These are phyloP conservation scores for Lysandra bellargus DNA, from an alignment of 2,888 invertebrate species.

Conservation along the genomic window DNA sequence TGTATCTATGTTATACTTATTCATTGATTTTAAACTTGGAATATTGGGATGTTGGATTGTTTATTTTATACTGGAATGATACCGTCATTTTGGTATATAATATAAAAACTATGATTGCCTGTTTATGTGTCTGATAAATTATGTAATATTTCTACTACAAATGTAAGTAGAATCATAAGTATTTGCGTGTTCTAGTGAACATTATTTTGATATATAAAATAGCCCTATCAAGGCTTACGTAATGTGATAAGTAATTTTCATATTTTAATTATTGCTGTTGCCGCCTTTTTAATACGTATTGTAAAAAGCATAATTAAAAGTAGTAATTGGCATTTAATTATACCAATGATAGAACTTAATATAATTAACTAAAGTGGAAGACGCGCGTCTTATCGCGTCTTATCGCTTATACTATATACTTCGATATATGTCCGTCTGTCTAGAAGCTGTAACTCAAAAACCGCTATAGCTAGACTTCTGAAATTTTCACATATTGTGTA, in stretches of 20 bases:
- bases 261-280: neutral
- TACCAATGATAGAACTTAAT: too few species aligned
- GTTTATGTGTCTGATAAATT: neutral
- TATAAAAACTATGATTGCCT: too few species aligned
- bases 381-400: too few species aligned
- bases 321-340: neutral
- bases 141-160: neutral
- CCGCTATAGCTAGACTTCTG: too few species aligned
- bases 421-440: too few species aligned
- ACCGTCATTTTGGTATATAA: neutral
- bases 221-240: neutral
- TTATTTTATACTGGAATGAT: neutral
- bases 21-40: neutral
- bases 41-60: neutral
- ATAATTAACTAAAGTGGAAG: neutral
- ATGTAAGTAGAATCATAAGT: neutral
- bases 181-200: neutral
- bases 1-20: neutral
- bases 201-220: neutral
- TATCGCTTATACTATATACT: too few species aligned
- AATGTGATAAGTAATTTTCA: neutral
- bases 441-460: too few species aligned
- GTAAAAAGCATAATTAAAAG: neutral
- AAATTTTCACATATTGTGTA: too few species aligned
- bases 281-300: neutral